Conservation (phyloP, 2,113 vertebrate species). For the Clarias gariepinus region DNA sequence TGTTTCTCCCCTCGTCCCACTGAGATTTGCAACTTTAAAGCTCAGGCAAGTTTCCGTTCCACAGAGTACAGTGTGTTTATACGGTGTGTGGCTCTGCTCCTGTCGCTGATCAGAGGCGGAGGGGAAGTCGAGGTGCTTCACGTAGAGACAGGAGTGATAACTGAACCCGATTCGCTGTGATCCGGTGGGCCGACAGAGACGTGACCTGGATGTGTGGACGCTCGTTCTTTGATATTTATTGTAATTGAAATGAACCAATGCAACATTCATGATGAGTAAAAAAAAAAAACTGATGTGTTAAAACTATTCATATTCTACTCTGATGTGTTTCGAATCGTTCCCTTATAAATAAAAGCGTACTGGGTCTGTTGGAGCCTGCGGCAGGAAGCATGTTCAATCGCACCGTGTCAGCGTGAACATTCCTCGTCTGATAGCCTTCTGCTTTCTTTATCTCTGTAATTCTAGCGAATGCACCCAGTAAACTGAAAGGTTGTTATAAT, state of each 20-base stretch:
- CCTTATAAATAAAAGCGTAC: background rate
- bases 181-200: background rate
- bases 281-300: background rate
- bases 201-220: background rate
- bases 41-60: conserved; percentile 58
- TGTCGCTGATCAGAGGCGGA: conserved; percentile 46
- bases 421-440: background rate
- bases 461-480: background rate
- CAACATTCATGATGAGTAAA: background rate
- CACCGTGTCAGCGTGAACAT: background rate
- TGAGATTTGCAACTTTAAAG: conserved; percentile 64
- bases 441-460: background rate
- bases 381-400: background rate
- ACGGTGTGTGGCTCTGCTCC: conserved; percentile 49
- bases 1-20: background rate
- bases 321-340: background rate
- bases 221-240: background rate
- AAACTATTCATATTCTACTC: background rate
- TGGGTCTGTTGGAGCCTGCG: background rate
- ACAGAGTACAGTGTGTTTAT: conserved; percentile 22
- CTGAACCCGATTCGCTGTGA: conserved; percentile 23
- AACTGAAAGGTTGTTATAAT: background rate
- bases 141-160: background rate
- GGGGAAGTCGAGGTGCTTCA: background rate
- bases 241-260: background rate